These are phyloP conservation scores for Lasiurus cinereus DNA, from an alignment of 2,113 vertebrate species.

Conservation along the genomic window DNA sequence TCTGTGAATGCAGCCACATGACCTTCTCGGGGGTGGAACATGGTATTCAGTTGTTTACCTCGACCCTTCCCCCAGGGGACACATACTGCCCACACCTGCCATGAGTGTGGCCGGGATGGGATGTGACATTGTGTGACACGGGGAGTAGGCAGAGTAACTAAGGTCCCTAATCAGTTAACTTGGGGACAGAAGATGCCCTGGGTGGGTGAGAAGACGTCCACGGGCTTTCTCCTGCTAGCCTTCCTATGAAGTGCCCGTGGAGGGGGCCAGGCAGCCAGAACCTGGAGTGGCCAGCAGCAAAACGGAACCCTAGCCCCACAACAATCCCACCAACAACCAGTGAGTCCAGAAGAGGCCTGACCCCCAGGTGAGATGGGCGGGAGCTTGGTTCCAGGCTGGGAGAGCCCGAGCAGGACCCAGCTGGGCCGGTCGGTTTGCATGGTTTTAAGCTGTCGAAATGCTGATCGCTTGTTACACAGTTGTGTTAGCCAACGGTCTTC, in stretches of 20 bases:
- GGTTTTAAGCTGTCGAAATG: background rate
- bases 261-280: background rate
- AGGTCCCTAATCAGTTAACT: background rate
- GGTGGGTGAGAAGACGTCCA: background rate
- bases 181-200: background rate
- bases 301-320: background rate
- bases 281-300: background rate
- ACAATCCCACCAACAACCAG: background rate
- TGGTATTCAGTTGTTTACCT: rapidly evolving
- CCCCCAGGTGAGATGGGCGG: rapidly evolving
- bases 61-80: background rate
- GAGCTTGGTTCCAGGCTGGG: background rate
- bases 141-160: background rate
- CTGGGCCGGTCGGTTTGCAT: background rate
- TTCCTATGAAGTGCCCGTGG: rapidly evolving
- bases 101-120: rapidly evolving
- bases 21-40: no score
- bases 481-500: background rate
- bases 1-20: background rate
- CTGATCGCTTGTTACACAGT: background rate
- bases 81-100: no score
- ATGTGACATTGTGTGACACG: background rate
- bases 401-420: background rate
- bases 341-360: background rate
- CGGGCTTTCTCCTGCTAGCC: background rate